Percentiles rank a stretch among this genome's conserved stretches.
phyloP scores from a whole-genome alignment of 2,888 invertebrate species.

The Hecatera dysodea region DNA sequence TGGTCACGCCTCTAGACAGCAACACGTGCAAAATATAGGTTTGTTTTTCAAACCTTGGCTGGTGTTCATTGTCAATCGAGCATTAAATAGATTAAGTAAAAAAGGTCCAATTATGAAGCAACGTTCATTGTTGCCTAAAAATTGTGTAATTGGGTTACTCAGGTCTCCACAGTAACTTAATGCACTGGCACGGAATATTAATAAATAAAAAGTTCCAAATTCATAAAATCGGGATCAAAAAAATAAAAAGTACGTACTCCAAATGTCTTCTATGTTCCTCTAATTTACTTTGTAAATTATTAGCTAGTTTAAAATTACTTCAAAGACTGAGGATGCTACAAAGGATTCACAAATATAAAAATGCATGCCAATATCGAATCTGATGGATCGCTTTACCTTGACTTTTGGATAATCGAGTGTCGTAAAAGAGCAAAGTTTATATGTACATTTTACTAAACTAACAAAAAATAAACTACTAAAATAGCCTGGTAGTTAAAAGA shows the following conservation, averaged over 20 bases:
- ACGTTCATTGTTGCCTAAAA: too few species aligned
- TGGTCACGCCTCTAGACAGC: conserved; percentile 14
- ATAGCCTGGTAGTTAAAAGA: conserved; percentile 25
- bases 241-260: too few species aligned
- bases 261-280: too few species aligned
- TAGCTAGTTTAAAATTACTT: neutral
- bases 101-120: too few species aligned
- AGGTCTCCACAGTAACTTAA: neutral
- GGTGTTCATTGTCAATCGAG: neutral
- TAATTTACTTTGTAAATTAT: neutral
- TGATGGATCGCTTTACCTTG: conserved; percentile 14
- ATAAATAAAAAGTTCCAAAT: neutral
- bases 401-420: conserved; percentile 7
- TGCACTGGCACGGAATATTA: neutral
- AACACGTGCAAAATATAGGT: neutral
- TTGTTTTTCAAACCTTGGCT: neutral
- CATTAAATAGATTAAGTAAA: too few species aligned
- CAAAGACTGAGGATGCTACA: too few species aligned
- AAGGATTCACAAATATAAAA: neutral
- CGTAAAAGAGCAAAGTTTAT: conserved; percentile 3
- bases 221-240: too few species aligned
- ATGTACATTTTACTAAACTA: neutral
- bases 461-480: neutral
- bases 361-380: neutral
- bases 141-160: neutral